Base-by-base conservation (phyloP, 2,888 invertebrate genomes). In the Erynnis tages region DNA sequence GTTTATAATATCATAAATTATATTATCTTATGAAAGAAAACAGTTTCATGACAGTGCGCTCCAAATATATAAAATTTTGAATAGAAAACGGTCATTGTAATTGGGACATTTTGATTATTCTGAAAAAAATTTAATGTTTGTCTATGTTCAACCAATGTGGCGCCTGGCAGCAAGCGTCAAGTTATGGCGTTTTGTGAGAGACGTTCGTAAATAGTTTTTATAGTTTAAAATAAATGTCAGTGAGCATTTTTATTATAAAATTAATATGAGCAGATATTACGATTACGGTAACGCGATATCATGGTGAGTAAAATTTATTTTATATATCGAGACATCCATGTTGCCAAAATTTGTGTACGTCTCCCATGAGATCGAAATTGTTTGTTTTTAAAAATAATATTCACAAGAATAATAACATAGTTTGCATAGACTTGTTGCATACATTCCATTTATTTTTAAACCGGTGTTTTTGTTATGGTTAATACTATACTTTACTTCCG, bases 251-350 rank as follows among this genome's bases (percentile, higher is more conserved):
- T 72, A 72, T 74, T 68, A 71, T 73, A 72, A 71, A 76, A 62
- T 73, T 77, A 85, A 78, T 79, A 90, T 90, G 90, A 90, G 84
- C 79, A 85, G 90, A 80, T 90, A 90, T 83, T 90, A 84, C 83
- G 90, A 90, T 82, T 90, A 85, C 79, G 76, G 82, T 78, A 90
- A 82, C 79, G 85, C 82, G 69, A 81, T 90, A 81, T 87, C 90
- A 82, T 90, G 90, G 90, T 90, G 63, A 90, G 90, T 88, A 68
- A 61, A 64, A 55, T 67, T 64, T 61, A 61, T 57, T 71, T 68
- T 66, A 59, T 55, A 27, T 58, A 54, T 60, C 63, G 14, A 74
- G 79, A 82, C 83, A 79, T 78, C 82, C 85, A 86, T 85, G 76
- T 82, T 86, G 82, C 77, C 71, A 69, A 69, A 72, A 65, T 70